These are phyloP conservation scores for Bergia sp. DNA, from an alignment of 92 coral and sea anemone genomes.

Conservation along the genomic window DNA sequence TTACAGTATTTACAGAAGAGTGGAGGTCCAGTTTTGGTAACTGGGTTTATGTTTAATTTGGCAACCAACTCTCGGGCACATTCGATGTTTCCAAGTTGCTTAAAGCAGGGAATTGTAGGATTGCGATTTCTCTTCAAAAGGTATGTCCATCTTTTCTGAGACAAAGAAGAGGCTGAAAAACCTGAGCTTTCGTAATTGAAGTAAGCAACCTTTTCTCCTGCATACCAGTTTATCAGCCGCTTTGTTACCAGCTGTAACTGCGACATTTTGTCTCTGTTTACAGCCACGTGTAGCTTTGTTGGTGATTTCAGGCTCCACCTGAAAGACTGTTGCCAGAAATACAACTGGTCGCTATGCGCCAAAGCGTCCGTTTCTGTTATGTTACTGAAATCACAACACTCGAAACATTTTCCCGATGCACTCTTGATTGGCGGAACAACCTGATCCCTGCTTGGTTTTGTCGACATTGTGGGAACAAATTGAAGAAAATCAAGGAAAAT, in stretches of 20 bases:
- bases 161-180: neutral
- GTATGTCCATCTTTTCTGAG: constrained; percentile 11
- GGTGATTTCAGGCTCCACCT: constrained; percentile 34
- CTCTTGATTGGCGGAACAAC: constrained; percentile 45
- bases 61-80: constrained; percentile 23
- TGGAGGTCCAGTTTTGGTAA: constrained; percentile 17
- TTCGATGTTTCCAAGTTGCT: constrained; percentile 30
- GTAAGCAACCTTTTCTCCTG: constrained; percentile 25
- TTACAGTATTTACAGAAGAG: constrained; percentile 33
- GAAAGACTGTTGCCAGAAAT: constrained; percentile 47
- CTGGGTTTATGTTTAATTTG: neutral
- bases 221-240: constrained; percentile 42
- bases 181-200: neutral
- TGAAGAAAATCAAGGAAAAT: constrained; percentile 27
- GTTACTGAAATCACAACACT: constrained; percentile 17
- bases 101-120: neutral
- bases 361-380: constrained; percentile 45
- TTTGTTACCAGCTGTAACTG: constrained; percentile 13
- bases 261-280: neutral
- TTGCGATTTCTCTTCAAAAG: neutral
- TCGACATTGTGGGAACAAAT: constrained; percentile 22
- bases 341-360: constrained; percentile 16
- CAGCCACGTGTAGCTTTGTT: neutral
- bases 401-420: constrained; percentile 20
- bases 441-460: constrained; percentile 14